Evolutionary conservation across 2,113 vertebrate genomes (phyloP).

Genomic region (Phaethon lepturus): DNA sequence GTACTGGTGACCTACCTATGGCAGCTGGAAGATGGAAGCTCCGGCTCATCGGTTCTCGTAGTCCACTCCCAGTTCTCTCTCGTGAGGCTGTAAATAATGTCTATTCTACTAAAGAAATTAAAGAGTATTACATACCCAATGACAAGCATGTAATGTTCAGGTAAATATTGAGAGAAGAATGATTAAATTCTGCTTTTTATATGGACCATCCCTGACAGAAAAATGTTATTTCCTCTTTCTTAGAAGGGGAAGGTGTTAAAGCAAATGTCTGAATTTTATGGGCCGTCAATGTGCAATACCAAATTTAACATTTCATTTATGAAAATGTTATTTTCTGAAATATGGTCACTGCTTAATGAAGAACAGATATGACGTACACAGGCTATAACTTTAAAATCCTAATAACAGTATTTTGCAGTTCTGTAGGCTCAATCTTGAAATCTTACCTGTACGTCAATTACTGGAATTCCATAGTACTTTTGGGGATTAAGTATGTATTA

Average conservation of each 20-base stretch:
- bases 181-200: background rate
- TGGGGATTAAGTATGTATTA: background rate
- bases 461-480: background rate
- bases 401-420: background rate
- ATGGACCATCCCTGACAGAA: background rate
- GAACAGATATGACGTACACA: background rate
- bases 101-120: slow-evolving; percentile 84
- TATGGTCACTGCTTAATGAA: background rate
- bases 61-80: slow-evolving; percentile 77
- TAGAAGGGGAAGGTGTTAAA: background rate
- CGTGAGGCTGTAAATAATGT: slow-evolving; percentile 68
- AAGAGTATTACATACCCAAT: slow-evolving; percentile 88
- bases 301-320: background rate
- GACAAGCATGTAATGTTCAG: slow-evolving; percentile 86
- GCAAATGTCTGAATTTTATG: background rate
- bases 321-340: background rate
- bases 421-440: background rate
- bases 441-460: background rate
- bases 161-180: slow-evolving; percentile 66
- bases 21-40: slow-evolving; percentile 82
- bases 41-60: slow-evolving; percentile 80
- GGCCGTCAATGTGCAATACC: background rate
- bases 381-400: background rate
- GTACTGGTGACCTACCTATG: slow-evolving; percentile 62
- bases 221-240: background rate